Base-by-base conservation (phyloP, 2,888 invertebrate species). In the Sphaerophoria taeniata region DNA sequence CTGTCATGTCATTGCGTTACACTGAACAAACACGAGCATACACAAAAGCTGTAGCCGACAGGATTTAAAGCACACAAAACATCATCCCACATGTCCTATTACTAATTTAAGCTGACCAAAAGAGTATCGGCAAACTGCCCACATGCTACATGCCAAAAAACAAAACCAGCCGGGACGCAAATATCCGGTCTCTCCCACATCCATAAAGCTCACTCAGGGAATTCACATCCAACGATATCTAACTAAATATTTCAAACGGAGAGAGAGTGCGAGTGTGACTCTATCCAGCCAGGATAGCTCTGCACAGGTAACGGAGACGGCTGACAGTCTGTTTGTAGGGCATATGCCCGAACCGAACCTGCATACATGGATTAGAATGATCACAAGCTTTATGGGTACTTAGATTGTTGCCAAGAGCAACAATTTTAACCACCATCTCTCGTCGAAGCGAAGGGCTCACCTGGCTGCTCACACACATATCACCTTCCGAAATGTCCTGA, bases 391-490 rank as follows among this genome's bases (percentile, higher is more conserved):
- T 80, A 84, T 79, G 55, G 75, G 75, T 80, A 72, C 81, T 76
- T 81, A 85, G 76, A 81, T 85, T 81, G 85, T 77, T 85, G 84
- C 84, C 80, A 80, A 61, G 75, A 84, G 84, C 84, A 84, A 80
- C 80, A 84, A 84, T 84, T 84, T 84, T 47, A 74, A 70, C 58
- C 74, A 74, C 58, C 83, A 73, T 56, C 73, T 78, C 34, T 39
- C 12, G 4, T 9, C 6, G 43, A 24, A 24, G 24, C 24, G 6
- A 43, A 9, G 9, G 14, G 36, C 55, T 70, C 71, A 67, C 81
- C 80, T 75, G 75, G 34, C 45, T 6, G 43, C 51, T 11, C 12
- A 43, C 11, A 43, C 9, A 9, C 43, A 43, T 43, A 39, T 43
- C 43, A 3, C 9, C 31, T 11, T 47, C n/a, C 2, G 43, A 56